Base-by-base conservation (phyloP, 2,797 vertebrate species). In the Anolis apletophallus region DNA sequence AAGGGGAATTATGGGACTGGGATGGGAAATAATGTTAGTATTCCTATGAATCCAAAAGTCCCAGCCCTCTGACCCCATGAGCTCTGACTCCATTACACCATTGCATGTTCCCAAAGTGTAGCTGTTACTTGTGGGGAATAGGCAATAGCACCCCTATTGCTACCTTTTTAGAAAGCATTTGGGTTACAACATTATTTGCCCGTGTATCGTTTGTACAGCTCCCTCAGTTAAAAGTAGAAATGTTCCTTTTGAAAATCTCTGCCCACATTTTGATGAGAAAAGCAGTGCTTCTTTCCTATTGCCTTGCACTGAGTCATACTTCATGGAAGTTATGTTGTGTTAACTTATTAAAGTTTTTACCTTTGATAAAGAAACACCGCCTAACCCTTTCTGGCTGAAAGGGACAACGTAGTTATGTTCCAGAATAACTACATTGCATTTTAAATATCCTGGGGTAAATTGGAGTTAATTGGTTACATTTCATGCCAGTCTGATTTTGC, bases 371-470 rank as follows among this genome's bases (percentile, higher is more conserved):
- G 71, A 34, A 32, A 50, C 29, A 52, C 67, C 76, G 32, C 8
- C 59, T 34, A 57, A 40, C 40, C 40, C 34, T 81, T 55, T 64
- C 12, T 84, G n/a, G 8, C n/a, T 75, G 59, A n/a, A 83, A 73
- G 54, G 54, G 81, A 34, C 19, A 29, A 34, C 21, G 6, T 46
- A 57, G 36, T 46, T 64, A n/a, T 46, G 1, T 9, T 81, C 19
- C 5, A 23, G 16, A 26, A 26, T 26, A 32, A 29, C 57, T 78
- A 32, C 9, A 16, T 32, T 32, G 12, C 26, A 57, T 55, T 73
- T 86, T 34, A 68, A 68, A 21, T 11, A 32, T 46, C 59, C 72
- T n/a, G 29, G 34, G 32, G 46, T 61, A 64, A 86, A 86, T 68
- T 80, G 69, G 23, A 75, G n/a, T 29, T 34, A n/a, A 16, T 32